Evolutionary conservation across 2,888 invertebrate species (phyloP).

Genomic region (Bombylius discolor): DNA sequence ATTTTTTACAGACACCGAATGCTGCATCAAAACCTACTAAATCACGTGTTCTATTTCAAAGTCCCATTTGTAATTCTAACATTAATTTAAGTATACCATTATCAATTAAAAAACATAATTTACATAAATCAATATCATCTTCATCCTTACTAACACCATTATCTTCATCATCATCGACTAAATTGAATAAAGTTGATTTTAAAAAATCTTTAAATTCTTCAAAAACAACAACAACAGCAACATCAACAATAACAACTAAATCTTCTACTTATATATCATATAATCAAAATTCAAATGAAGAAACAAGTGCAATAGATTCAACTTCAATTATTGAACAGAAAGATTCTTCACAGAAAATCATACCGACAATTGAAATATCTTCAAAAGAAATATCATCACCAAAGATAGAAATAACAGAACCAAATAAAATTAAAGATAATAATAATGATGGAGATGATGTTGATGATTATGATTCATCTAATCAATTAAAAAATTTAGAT

Average conservation of each 20-base stretch:
- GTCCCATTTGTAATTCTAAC: constrained; percentile 21
- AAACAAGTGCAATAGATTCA: background rate
- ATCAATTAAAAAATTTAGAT: too few species aligned
- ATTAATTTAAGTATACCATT: constrained; percentile 7
- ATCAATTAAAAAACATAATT: constrained; percentile 19
- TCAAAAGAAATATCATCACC: too few species aligned
- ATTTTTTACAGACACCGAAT: constrained; percentile 28
- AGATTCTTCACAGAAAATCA: too few species aligned
- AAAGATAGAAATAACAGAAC: too few species aligned
- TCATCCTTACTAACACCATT: constrained; percentile 23
- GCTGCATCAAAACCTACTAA: constrained; percentile 26
- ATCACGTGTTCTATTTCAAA: constrained; percentile 32
- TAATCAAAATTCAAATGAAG: background rate
- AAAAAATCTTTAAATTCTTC: too few species aligned
- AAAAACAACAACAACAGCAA: background rate
- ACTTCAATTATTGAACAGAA: background rate
- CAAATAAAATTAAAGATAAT: too few species aligned
- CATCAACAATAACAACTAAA: background rate
- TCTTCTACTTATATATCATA: background rate
- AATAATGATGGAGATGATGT: too few species aligned
- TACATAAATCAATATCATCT: constrained; percentile 33
- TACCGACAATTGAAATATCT: too few species aligned
- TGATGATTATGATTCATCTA: too few species aligned
- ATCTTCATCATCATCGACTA: constrained; percentile 3
- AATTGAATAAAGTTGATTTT: background rate